These are phyloP conservation scores for Calidris pygmaea DNA, from an alignment of 2,113 vertebrate species.

Conservation along the genomic window DNA sequence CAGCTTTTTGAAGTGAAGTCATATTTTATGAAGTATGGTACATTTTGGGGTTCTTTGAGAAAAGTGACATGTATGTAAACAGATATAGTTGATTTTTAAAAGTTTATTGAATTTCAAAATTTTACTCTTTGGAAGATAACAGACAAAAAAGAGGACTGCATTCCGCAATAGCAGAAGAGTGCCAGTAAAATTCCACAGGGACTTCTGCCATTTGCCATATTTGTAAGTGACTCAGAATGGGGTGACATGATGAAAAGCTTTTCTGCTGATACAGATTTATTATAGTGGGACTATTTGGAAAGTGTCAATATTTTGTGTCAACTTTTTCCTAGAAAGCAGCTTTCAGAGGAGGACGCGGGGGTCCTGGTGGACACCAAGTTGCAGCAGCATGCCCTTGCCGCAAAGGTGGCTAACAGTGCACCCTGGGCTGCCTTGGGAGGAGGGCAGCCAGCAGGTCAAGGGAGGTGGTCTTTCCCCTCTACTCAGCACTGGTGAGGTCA, in stretches of 20 bases:
- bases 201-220: not conserved
- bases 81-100: not conserved
- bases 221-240: not conserved
- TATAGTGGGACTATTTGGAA: not conserved
- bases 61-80: not conserved
- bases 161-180: not conserved
- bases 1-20: not conserved
- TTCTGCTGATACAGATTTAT: not conserved
- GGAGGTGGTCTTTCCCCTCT: not conserved
- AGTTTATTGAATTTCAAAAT: not conserved
- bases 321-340: not conserved
- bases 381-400: not conserved
- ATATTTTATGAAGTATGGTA: not conserved
- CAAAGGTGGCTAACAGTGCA: not conserved
- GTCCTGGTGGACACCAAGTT: not conserved
- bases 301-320: not conserved
- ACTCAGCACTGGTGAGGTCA: not conserved
- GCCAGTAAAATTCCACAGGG: not conserved
- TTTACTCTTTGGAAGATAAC: not conserved
- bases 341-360: not conserved
- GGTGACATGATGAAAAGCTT: not conserved
- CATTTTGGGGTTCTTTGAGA: not conserved
- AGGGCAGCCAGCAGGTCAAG: not conserved
- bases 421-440: not conserved
- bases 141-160: not conserved